Percentiles rank a stretch among this genome's conserved stretches.
phyloP scores from a whole-genome alignment of 2,797 vertebrate species.

The Acanthis flammea region DNA sequence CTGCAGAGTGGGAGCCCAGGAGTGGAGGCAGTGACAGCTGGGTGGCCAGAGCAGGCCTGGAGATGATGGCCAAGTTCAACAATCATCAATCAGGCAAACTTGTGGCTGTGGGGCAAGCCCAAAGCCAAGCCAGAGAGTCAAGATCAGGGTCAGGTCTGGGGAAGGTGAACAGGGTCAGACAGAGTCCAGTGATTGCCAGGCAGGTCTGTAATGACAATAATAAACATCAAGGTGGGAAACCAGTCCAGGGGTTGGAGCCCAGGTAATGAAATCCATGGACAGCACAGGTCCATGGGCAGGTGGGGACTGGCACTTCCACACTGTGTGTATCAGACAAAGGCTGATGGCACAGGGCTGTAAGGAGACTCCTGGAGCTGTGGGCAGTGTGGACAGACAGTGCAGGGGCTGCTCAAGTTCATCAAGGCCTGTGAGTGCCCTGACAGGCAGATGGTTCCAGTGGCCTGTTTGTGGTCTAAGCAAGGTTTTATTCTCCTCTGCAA shows the following conservation, averaged over 20 bases:
- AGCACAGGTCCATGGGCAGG: background rate
- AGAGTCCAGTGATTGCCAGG: background rate
- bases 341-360: background rate
- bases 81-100: background rate
- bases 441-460: too few species aligned
- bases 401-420: background rate
- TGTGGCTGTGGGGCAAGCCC: background rate
- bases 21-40: background rate
- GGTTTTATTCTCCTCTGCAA: background rate
- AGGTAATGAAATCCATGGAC: background rate
- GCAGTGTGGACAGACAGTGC: background rate
- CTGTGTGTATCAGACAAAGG: background rate
- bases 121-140: background rate
- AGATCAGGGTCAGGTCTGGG: background rate
- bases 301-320: accelerated
- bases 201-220: background rate
- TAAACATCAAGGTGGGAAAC: background rate
- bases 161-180: background rate
- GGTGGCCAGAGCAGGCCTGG: background rate
- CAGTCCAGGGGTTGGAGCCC: background rate
- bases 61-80: background rate
- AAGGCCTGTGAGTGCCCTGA: background rate
- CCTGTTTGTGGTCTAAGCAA: background rate
- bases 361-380: background rate
- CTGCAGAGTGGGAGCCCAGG: background rate